phyloP scores from a whole-genome alignment of 2,888 invertebrate species.

The Scaptomyza flava region DNA sequence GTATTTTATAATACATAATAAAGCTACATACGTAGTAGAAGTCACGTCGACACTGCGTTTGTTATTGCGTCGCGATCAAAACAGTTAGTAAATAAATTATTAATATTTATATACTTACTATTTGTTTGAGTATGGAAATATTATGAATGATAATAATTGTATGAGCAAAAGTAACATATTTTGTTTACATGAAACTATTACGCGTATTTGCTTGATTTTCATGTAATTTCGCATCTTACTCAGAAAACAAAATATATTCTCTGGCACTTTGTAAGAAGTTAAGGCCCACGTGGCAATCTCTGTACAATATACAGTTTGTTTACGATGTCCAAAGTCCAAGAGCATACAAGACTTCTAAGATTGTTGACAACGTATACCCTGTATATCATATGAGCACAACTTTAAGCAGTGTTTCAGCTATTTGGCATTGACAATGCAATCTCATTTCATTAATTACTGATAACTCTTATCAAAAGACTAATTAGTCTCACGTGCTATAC shows the following conservation, averaged over 20 bases:
- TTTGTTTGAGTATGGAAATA: constrained; percentile 6
- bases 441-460: constrained; percentile 33
- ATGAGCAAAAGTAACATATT: neutral
- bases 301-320: neutral
- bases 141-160: neutral
- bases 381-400: neutral
- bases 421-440: constrained; percentile 40
- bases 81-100: constrained; percentile 19
- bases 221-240: neutral
- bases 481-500: constrained; percentile 29
- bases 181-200: neutral
- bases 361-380: neutral
- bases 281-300: neutral
- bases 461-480: constrained; percentile 49
- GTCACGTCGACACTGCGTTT: constrained; percentile 44
- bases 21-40: constrained; percentile 49
- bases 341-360: neutral
- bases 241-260: neutral
- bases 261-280: neutral
- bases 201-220: neutral
- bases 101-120: neutral
- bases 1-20: constrained; percentile 58
- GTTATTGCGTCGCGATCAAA: constrained; percentile 45
- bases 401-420: neutral
- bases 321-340: neutral